Evolutionary conservation across 1,140 invertebrate genomes (phyloP), one percentile per base, ranked within the genome.

Genomic region (Sinonovacula constricta): DNA sequence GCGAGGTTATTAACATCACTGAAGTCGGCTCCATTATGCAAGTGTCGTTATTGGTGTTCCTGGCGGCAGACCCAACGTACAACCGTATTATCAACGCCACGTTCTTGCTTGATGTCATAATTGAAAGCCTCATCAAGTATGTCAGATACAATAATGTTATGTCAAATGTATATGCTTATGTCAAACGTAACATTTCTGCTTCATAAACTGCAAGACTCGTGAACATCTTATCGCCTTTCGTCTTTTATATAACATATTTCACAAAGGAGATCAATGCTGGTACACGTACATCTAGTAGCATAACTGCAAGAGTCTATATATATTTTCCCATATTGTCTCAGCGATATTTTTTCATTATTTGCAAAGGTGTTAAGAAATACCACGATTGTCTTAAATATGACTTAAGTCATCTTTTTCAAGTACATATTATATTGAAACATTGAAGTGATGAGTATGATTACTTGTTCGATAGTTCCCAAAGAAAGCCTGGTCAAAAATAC

Each of bases 1-100:
- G 62, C n/a, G 72, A 76, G 30, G 51, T 76, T 10, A 22, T 76
- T 4, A 76, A 76, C 63, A 66, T 76, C 2, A 76, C 72, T 18
- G 63, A 67, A 45, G 5, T 45, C 0, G 30, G 10, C 0, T n/a
- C 10, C 10, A 22, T 30, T 7, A 66, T 76, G 72, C 51, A 22
- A 14, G 63, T 67, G 5, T 62, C 59, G 1, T 22, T 76, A 0
- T 53, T 76, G 4, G 63, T 76, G 1, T 76, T 66, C 31, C 53
- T 76, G 4, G 7, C 18, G 14, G 72, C 72, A 0, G 63, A 76
- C 26, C n/a, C n/a, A n/a, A n/a, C n/a, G n/a, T 76, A 76, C 53
- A 65, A 24, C 15, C 54, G 59, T 22, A 67, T 76, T 2, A 76
- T 76, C 33, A 59, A 76, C 24, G 62, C 63, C 12, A 59, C 72